These are phyloP conservation scores for Rhegmatorhina hoffmannsi DNA, from an alignment of 2,113 vertebrate genomes.

Conservation along the genomic window DNA sequence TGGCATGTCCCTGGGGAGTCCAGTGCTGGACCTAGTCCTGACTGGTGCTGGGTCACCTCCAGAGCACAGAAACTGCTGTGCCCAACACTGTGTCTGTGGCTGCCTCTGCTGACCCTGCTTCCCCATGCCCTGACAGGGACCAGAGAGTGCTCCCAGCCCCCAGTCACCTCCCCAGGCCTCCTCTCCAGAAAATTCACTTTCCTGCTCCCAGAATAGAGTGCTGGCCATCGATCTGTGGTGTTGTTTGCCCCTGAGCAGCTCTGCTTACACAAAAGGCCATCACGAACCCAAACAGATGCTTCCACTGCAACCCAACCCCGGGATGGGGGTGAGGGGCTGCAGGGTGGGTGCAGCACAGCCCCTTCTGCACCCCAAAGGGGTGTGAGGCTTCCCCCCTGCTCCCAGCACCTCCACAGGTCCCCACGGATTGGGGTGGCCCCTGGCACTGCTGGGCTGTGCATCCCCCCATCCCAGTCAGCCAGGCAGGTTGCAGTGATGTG, in stretches of 20 bases:
- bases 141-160: neutral
- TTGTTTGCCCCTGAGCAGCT: neutral
- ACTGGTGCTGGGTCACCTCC: neutral
- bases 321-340: neutral
- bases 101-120: neutral
- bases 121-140: accelerated
- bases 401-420: neutral
- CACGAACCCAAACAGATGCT: neutral
- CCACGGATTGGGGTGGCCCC: neutral
- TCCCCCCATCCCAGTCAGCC: neutral
- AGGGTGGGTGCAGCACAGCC: neutral
- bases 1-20: neutral
- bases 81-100: neutral
- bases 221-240: neutral
- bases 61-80: neutral
- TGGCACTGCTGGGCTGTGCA: too few relatives aligned
- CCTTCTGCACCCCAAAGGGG: neutral
- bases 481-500: neutral
- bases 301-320: neutral
- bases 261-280: neutral
- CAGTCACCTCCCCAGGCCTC: neutral
- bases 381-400: accelerated
- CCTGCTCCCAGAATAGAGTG: neutral
- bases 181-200: neutral
- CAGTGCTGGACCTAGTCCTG: neutral